Base-by-base conservation (phyloP, 2,113 vertebrate genomes). In the Dicerorhinus sumatrensis region DNA sequence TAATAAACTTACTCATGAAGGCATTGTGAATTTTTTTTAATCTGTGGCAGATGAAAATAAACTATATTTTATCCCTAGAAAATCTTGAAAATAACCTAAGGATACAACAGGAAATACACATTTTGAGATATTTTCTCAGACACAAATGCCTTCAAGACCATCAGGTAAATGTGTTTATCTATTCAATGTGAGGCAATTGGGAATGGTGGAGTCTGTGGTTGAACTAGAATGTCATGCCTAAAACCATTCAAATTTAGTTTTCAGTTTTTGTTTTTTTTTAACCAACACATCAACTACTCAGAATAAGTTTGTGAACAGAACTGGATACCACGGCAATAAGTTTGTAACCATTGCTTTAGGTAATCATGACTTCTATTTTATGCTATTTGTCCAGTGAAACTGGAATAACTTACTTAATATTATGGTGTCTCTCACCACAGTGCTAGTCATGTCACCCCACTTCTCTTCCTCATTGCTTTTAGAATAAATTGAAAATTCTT, bases 1-100 rank as follows among this genome's bases (percentile, higher is more conserved):
- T 83, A 75, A 82, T 83, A 90, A 23, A 82, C 31, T 92, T 82
- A 63, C 56, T 95, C 42, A 80, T 69, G 81, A 81, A 88, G 46
- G 54, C 9, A 20, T 60, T 72, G 21, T 67, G 20, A 75, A 65
- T 18, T 60, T 72, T 70, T 56, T 21, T 60, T 60, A 25, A 54
- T 62, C 48, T 82, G 48, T 94, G 23, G 31, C 51, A 91, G 14
- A 76, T 92, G 48, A 76, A 77, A 95, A 65, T 1, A 60, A 91
- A 75, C 23, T 39, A 25, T 67, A 39, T 83, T 65, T 77, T 54
- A 73, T 60, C 39, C 29, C 42, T 27, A 86, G 27, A 39, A 62
- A 56, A 76, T 17, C 1, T 94, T 80, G 73, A 48, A 85, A 94
- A 92, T 31, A 65, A 62, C 33, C 14, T 20, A 29, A 94, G 27